Percentiles rank a stretch among this genome's conserved stretches.
Conservation (phyloP, 2,888 invertebrate species). For the Mimumesa dahlbomi region DNA sequence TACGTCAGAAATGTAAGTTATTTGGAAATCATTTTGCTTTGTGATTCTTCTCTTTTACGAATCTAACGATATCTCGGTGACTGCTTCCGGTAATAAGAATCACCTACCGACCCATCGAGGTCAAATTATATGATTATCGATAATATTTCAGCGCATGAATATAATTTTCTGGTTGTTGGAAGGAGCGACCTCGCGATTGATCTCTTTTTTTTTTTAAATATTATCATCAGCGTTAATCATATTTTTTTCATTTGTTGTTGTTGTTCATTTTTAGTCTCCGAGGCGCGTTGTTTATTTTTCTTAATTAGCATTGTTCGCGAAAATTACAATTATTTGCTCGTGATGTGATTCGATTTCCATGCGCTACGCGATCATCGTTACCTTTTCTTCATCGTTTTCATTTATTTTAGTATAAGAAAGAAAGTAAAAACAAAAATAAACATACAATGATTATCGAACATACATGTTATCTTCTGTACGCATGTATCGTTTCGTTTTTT, state of each 20-base stretch:
- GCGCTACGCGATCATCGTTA: constrained; percentile 37
- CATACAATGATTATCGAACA: constrained; percentile 57
- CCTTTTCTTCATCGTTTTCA: constrained; percentile 32
- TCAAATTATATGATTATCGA: constrained; percentile 29
- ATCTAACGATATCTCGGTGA: constrained; percentile 1
- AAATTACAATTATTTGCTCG: no score
- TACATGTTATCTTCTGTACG: constrained; percentile 53
- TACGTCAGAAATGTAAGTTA: not conserved
- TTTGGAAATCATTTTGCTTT: not conserved
- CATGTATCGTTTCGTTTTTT: constrained; percentile 47
- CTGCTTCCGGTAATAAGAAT: not conserved
- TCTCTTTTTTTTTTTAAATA: no score
- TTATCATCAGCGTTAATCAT: no score
- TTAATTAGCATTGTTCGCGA: not conserved
- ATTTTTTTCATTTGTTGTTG: no score
- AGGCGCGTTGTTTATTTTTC: not conserved
- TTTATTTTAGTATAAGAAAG: constrained; percentile 45
- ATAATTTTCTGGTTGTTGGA: constrained; percentile 8
- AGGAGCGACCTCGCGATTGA: not conserved
- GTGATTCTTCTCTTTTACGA: not conserved
- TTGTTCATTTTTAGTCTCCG: no score
- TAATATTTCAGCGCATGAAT: constrained; percentile 28
- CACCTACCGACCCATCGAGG: constrained; percentile 44
- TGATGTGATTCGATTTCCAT: no score
- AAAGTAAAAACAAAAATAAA: constrained; percentile 53